Conservation (phyloP, 2,888 invertebrate species). For the Oscheius onirici region DNA sequence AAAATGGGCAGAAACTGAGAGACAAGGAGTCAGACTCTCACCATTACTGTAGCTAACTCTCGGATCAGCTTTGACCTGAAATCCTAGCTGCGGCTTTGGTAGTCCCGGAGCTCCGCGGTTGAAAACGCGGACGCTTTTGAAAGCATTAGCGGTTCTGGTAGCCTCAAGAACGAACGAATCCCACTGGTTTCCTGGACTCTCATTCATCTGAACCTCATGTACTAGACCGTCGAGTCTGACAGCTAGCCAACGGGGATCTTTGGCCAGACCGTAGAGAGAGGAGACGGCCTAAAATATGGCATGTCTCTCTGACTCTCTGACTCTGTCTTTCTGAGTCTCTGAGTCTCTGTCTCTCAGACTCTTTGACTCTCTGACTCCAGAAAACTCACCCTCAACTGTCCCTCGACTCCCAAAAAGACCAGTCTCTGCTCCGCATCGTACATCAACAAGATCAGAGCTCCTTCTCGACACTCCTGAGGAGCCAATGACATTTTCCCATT, state of each 20-base stretch:
- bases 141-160: conserved; percentile 11
- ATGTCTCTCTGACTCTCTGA: not conserved
- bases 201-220: conserved; percentile 12
- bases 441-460: conserved; percentile 21
- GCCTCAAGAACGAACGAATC: conserved; percentile 25
- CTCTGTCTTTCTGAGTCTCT: too few species aligned
- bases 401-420: conserved; percentile 30
- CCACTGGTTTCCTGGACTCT: conserved; percentile 29
- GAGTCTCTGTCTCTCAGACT: too few species aligned
- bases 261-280: conserved; percentile 14
- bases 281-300: conserved; percentile 22
- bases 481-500: conserved; percentile 21
- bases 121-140: not conserved
- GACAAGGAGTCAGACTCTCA: not conserved
- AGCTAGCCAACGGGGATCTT: conserved; percentile 28
- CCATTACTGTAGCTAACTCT: conserved; percentile 1
- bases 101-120: conserved; percentile 24
- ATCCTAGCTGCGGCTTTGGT: conserved; percentile 10
- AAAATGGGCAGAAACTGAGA: not conserved
- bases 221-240: conserved; percentile 25
- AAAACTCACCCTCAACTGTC: conserved; percentile 23
- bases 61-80: conserved; percentile 14
- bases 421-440: conserved; percentile 26
- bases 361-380: too few species aligned
- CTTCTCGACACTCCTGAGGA: conserved; percentile 11